Evolutionary conservation across 2,888 invertebrate genomes (phyloP).

Genomic region (Cremastobaeus sp.): DNA sequence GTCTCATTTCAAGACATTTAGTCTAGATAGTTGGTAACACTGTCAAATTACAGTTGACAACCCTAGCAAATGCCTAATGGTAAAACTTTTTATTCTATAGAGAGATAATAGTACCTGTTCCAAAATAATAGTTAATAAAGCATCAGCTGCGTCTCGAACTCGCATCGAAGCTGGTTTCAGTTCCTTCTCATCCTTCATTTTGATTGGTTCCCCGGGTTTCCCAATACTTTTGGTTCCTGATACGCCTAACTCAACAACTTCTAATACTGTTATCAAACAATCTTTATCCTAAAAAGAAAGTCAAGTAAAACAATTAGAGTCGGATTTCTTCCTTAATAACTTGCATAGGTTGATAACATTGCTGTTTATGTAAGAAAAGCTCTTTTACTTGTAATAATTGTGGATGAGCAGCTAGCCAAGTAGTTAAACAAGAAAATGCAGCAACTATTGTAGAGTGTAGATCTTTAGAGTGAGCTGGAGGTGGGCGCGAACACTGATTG

Average conservation of each 20-base stretch:
- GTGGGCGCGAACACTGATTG: constrained; percentile 95
- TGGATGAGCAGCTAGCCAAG: constrained; percentile 96
- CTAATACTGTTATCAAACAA: constrained; percentile 94
- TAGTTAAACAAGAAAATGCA: constrained; percentile 92
- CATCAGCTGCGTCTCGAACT: constrained; percentile 98
- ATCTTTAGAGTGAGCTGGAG: constrained; percentile 95
- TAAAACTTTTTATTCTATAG: not conserved
- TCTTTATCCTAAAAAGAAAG: constrained; percentile 84
- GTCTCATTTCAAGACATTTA: constrained; percentile 91
- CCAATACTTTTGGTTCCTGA: constrained; percentile 94
- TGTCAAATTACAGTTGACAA: too few species aligned
- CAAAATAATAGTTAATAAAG: constrained; percentile 91
- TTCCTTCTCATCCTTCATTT: constrained; percentile 97
- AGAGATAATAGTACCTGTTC: constrained; percentile 84
- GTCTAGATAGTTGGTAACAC: too few species aligned
- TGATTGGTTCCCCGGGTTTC: constrained; percentile 92
- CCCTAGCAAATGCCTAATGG: constrained; percentile 77
- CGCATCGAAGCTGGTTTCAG: constrained; percentile 98
- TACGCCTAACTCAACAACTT: constrained; percentile 98
- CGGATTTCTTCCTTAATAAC: not conserved
- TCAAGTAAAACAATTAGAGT: not conserved
- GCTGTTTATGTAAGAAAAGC: too few species aligned
- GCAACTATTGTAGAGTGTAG: constrained; percentile 96
- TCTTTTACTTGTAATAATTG: constrained; percentile 84
- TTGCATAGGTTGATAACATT: too few species aligned